phyloP scores from a whole-genome alignment of 2,797 vertebrate species.

The Zalophus californianus region DNA sequence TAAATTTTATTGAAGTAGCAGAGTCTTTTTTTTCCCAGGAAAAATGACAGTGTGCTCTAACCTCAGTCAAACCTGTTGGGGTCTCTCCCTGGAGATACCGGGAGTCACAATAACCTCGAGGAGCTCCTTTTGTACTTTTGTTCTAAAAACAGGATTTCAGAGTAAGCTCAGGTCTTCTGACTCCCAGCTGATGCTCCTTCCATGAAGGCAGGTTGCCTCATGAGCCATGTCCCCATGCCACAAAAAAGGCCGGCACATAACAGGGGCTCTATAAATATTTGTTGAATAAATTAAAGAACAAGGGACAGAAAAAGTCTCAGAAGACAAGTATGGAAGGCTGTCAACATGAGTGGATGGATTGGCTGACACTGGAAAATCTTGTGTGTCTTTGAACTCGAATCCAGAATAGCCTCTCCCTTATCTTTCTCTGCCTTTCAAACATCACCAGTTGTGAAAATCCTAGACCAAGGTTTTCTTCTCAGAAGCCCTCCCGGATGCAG shows the following conservation, averaged over 20 bases:
- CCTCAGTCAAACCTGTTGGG: background rate
- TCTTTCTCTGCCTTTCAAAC: constrained; percentile 4
- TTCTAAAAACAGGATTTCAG: constrained; percentile 56
- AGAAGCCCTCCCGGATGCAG: background rate
- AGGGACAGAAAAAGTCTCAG: constrained; percentile 21
- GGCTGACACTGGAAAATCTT: background rate
- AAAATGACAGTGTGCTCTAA: background rate
- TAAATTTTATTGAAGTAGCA: background rate
- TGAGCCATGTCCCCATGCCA: background rate
- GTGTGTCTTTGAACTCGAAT: constrained; percentile 28
- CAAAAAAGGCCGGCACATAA: background rate
- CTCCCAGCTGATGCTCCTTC: constrained; percentile 12
- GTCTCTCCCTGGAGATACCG: background rate
- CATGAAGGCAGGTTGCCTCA: background rate
- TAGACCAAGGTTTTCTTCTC: constrained; percentile 3
- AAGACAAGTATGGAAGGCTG: background rate
- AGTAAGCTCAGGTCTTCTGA: constrained; percentile 23
- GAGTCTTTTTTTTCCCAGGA: background rate
- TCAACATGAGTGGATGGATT: background rate
- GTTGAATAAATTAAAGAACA: constrained; percentile 38
- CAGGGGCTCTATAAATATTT: constrained; percentile 29
- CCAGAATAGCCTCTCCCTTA: background rate
- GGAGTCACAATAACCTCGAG: background rate
- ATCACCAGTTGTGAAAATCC: background rate
- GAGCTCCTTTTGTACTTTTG: background rate